Base-by-base conservation (phyloP, 2,888 invertebrate genomes). In the Cephus spinipes region DNA sequence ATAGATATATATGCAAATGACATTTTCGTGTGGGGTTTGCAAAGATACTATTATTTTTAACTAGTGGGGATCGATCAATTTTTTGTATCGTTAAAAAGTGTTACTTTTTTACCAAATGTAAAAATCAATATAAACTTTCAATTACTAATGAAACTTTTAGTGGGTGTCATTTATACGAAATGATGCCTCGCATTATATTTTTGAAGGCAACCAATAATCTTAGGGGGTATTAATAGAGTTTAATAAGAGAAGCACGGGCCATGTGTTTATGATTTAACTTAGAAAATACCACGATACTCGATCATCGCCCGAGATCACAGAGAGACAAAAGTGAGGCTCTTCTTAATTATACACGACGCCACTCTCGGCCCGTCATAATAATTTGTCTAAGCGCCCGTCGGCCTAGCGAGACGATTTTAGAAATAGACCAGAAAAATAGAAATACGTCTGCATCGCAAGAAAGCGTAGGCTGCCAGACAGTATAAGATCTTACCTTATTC, bases 381-480 rank as follows among this genome's bases (percentile, higher is more conserved):
- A 74, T 74, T 74, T 74, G 74, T 34, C 74, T 30, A 71, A 71
- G 23, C 71, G 33, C 32, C 31, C 31, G 71, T 71, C 71, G 71
- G 55, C 55, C 71, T 68, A 73, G 76, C 69, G n/a, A 12, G 75
- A 74, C 75, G 77, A 71, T 69, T 33, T 71, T 71, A 71, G 71
- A 71, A 71, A 71, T 71, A 71, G 31, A 71, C 1, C 12, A 33
- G 71, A 71, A 71, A 71, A 31, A 11, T 34, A 32, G 35, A 76
- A 69, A 35, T 68, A 32, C 74, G 68, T 36, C 33, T 73, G 12
- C 55, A 35, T 34, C 40, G 55, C 40, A 12, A 55, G 31, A 71
- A 15, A 74, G 35, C 40, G 23, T 30, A 32, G 73, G 30, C 69
- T 69, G 40, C 33, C 36, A 69, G 75, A 55, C 55, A 55, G 55